Base-by-base conservation (phyloP, 2,888 invertebrate species). In the Tetranychus truncatus region DNA sequence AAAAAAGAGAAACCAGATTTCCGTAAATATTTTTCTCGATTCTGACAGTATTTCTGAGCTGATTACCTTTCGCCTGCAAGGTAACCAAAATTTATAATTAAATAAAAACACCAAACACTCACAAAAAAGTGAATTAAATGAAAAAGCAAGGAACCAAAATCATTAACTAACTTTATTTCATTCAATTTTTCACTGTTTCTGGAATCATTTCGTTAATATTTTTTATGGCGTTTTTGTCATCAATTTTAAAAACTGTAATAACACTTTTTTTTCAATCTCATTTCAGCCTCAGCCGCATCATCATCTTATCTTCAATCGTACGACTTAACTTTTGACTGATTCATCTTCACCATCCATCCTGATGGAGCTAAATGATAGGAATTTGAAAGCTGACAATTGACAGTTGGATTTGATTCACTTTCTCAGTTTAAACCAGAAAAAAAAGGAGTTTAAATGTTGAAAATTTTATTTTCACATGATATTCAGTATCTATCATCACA, bases 61-160 rank as follows among this genome's bases (percentile, higher is more conserved):
- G 55, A 55, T 55, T 55, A 55, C 55, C 55, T 55, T 55, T 55
- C 55, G 55, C 55, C 55, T 55, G 11, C 55, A 55, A 55, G 55
- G 55, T 55, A 55, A 55, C 55, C 15, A 15, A 55, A 55, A 15
- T 55, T 55, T 55, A 55, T 55, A 55, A 55, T 55, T 55, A 55
- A 55, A 55, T 55, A 9, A 55, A 55, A 55, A 55, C 15, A 55
- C 1, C 15, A 15, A 55, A 55, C 2, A 55, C 11, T 34, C 34
- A 3, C 9, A 15, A 55, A 15, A 55, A 15, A 55, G 55, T 15
- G 55, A 55, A 9, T 55, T 55, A 55, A 55, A 55, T 55, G 15
- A 55, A 55, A 55, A 55, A 55, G 55, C 55, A 55, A 55, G 55
- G 55, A 55, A 55, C 55, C 55, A 55, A 55, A 55, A 55, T 55